Base-by-base conservation (phyloP, 2,113 vertebrate species). In the Oenanthe oenanthe region DNA sequence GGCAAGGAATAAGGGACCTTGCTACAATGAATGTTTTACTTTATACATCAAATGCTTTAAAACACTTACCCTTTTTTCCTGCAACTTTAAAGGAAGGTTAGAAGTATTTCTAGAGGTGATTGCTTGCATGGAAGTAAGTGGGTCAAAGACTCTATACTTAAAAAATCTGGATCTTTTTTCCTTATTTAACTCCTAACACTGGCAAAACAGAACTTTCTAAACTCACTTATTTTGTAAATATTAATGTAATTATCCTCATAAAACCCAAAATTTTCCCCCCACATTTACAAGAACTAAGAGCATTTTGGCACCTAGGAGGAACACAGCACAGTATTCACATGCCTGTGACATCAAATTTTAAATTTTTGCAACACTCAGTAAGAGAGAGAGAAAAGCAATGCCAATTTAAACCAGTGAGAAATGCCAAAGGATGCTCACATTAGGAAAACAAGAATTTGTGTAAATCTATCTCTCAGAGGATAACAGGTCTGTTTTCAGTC, bases 11-110 rank as follows among this genome's bases (percentile, higher is more conserved):
- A 81, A 92, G 72, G 18, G 65, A 81, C 48, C 40, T 91, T 67
- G 80, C 62, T 96, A 81, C 65, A 78, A 84, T 36, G 54, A 91
- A 91, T 80, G 26, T 82, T 88, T 94, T 93, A 53, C 43, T 92
- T 95, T 38, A 71, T 77, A 84, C 68, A 81, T 89, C 83, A 89
- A 84, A 47, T 86, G 61, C 72, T 92, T 95, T 93, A 88, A 93
- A 93, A 31, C 61, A 87, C 60, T 84, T 84, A 84, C 12, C 25
- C 51, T 87, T 95, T 80, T 80, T 84, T 48, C 80, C 68, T 54
- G 38, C 34, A 78, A 40, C 76, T 78, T 92, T 48, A 92, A 92
- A 89, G 72, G 89, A 94, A 71, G 65, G 79, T 92, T 84, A 88
- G 60, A 90, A 94, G 65, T 88, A 88, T 66, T 88, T 96, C 76